Evolutionary conservation across 2,797 vertebrate genomes (phyloP).

Genomic region (Protosalanx chinensis): DNA sequence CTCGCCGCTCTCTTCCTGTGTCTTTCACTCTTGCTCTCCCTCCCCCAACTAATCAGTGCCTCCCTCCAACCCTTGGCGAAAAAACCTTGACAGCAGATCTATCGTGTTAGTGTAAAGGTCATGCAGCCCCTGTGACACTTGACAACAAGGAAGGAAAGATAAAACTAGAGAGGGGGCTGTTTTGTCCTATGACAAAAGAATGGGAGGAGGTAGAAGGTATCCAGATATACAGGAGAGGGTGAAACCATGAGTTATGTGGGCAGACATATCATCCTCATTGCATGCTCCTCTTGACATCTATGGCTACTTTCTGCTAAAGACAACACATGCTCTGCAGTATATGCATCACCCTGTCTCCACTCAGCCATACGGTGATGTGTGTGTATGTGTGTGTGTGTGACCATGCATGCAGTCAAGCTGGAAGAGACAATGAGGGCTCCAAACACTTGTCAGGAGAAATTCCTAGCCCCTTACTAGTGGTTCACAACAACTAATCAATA

Average conservation of each 20-base stretch:
- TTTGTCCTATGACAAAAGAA: conserved; percentile 19
- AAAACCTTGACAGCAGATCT: conserved; percentile 50
- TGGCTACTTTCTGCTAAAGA: conserved; percentile 27
- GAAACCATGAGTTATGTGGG: conserved; percentile 17
- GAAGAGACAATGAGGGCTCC: background rate
- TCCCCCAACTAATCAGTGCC: conserved; percentile 37
- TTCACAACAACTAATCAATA: conserved; percentile 22
- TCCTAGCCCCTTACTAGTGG: conserved; percentile 3
- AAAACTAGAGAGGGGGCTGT: background rate
- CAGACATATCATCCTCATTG: conserved; percentile 31
- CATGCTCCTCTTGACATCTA: conserved; percentile 41
- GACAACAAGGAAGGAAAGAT: background rate
- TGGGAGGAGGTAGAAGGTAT: background rate
- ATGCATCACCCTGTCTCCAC: conserved; percentile 15
- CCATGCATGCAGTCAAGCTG: conserved; percentile 40
- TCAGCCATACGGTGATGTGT: conserved; percentile 15
- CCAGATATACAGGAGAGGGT: background rate
- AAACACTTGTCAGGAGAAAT: background rate
- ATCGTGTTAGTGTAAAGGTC: conserved; percentile 52
- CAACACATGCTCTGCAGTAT: conserved; percentile 9
- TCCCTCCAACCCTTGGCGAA: conserved; percentile 38
- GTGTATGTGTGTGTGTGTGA: conserved; percentile 12
- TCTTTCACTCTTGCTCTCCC: conserved; percentile 14
- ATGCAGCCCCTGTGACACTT: conserved; percentile 27
- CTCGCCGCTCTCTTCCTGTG: conserved; percentile 29